Evolutionary conservation across 2,888 invertebrate species (phyloP).

Genomic region (Priocnemis perturbator): DNA sequence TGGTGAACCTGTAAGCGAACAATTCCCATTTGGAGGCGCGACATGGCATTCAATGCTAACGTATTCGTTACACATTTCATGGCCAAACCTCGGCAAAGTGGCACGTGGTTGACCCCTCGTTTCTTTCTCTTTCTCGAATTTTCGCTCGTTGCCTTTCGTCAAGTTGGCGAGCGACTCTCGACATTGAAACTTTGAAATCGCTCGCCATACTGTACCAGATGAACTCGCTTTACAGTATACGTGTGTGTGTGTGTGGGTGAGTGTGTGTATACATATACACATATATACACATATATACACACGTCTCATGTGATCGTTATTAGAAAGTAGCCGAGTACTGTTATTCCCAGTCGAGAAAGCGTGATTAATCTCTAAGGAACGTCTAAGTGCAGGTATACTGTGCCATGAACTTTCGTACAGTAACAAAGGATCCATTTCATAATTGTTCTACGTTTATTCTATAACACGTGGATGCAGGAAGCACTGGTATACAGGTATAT

Average conservation of each 20-base stretch:
- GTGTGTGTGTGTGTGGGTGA: no score
- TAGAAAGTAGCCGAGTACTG: not conserved
- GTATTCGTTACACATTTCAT: conserved; percentile 28
- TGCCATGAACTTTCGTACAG: conserved; percentile 56
- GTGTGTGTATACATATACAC: conserved; percentile 8
- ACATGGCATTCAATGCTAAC: conserved; percentile 19
- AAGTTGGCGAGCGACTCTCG: no score
- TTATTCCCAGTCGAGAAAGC: no score
- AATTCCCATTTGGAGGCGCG: conserved; percentile 28
- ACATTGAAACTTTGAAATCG: no score
- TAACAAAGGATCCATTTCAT: conserved; percentile 28
- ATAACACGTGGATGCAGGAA: no score
- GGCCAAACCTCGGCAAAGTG: conserved; percentile 17
- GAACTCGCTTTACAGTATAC: conserved; percentile 47
- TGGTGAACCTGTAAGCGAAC: not conserved
- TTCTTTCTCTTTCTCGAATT: no score
- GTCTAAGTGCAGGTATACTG: conserved; percentile 34
- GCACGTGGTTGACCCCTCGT: conserved; percentile 2
- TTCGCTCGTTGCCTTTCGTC: no score
- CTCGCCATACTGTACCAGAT: conserved; percentile 49
- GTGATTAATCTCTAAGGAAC: not conserved
- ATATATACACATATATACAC: not conserved
- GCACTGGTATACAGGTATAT: no score
- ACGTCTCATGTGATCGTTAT: not conserved
- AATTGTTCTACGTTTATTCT: not conserved